A percentile compares a stretch with the other conserved stretches of the same genome.
Conservation (phyloP, 1,140 invertebrate species). For the Camponotus vicinus region DNA sequence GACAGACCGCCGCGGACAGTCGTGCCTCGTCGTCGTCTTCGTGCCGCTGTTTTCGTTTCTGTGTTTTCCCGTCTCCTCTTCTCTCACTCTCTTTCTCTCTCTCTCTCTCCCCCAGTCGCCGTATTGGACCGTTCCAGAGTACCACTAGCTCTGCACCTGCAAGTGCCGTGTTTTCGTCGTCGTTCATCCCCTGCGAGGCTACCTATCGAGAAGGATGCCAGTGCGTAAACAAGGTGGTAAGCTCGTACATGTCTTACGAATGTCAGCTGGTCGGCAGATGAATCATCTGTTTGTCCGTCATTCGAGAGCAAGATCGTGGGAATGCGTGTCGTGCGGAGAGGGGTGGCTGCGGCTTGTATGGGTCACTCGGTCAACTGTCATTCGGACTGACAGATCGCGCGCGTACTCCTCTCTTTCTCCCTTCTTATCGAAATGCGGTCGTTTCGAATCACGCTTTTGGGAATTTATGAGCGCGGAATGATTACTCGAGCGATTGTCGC, state of each 20-base stretch:
- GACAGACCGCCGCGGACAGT: conserved; percentile 48
- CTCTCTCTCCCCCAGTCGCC: neutral
- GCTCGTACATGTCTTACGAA: conserved; percentile 72
- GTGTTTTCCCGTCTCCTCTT: conserved; percentile 8
- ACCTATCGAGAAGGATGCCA: conserved; percentile 78
- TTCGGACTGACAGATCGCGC: conserved; percentile 62
- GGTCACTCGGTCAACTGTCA: conserved; percentile 82
- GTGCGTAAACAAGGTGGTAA: conserved; percentile 86
- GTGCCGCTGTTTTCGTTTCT: neutral
- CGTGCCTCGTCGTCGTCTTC: conserved; percentile 9
- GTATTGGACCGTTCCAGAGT: conserved; percentile 38
- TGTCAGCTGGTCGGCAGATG: conserved; percentile 9
- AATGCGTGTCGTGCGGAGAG: conserved; percentile 41
- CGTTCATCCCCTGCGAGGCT: conserved; percentile 25
- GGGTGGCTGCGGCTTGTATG: conserved; percentile 66
- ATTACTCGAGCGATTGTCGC: neutral
- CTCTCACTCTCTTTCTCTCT: neutral
- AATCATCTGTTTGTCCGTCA: neutral
- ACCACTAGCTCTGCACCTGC: conserved; percentile 6
- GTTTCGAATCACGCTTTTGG: neutral
- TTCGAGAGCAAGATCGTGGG: conserved; percentile 35
- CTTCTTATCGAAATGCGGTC: neutral
- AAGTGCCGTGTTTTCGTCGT: conserved; percentile 13
- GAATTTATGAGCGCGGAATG: neutral
- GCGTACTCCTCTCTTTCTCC: neutral